A percentile compares a stretch with the other conserved stretches of the same genome.
phyloP scores from a whole-genome alignment of 2,888 invertebrate genomes.

The Yponomeuta cagnagella region DNA sequence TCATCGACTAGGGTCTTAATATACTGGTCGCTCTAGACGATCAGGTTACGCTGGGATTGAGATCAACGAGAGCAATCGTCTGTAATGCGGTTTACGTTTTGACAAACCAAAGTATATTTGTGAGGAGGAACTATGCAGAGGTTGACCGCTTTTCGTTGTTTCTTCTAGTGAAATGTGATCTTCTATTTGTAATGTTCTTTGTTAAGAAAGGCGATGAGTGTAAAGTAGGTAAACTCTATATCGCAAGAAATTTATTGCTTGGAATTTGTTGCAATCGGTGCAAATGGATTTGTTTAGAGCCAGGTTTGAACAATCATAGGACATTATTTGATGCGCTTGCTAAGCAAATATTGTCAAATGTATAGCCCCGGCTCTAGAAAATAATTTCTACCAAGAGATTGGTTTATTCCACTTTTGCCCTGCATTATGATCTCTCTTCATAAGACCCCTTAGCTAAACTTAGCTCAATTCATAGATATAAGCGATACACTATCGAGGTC shows the following conservation, averaged over 20 bases:
- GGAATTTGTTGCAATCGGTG: not conserved
- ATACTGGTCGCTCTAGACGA: not conserved
- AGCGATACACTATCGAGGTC: not conserved
- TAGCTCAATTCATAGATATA: conserved; percentile 12
- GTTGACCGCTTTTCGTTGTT: too few species aligned
- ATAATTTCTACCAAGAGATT: not conserved
- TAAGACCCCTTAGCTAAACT: not conserved
- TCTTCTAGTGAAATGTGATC: not conserved
- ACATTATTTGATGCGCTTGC: not conserved
- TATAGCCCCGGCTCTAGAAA: not conserved
- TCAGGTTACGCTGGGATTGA: not conserved
- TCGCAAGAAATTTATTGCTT: not conserved
- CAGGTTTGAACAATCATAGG: not conserved
- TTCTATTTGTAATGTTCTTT: not conserved
- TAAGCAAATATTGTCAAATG: not conserved
- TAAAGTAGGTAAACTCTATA: not conserved
- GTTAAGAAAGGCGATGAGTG: not conserved
- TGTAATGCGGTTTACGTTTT: too few species aligned
- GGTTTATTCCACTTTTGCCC: not conserved
- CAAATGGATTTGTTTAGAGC: not conserved
- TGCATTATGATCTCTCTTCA: conserved; percentile 9
- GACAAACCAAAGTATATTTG: too few species aligned
- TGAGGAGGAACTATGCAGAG: too few species aligned
- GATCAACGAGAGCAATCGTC: too few species aligned
- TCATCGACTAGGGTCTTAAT: conserved; percentile 78